Evolutionary conservation across 2,888 invertebrate species (phyloP).

Genomic region (Diarsia brunnea): DNA sequence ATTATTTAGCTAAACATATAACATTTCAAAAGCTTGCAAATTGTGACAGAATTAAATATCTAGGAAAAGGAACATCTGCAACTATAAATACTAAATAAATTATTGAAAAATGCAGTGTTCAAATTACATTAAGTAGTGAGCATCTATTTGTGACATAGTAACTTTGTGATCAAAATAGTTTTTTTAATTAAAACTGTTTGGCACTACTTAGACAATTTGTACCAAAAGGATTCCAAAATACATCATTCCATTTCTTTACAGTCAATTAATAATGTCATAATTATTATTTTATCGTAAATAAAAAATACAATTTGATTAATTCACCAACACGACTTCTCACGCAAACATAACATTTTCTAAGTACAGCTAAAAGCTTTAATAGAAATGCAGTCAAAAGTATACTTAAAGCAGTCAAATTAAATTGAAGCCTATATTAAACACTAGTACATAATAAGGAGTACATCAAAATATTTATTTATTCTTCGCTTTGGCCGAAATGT

Average conservation of each 20-base stretch:
- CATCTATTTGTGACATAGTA: slow-evolving; percentile 56
- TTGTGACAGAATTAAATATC: slow-evolving; percentile 39
- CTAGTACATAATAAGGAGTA: slow-evolving; percentile 48
- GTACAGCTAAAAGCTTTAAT: slow-evolving; percentile 60
- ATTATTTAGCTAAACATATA: slow-evolving; percentile 19
- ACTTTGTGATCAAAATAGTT: slow-evolving; percentile 30
- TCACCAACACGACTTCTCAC: slow-evolving; percentile 16
- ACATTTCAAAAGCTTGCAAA: slow-evolving; percentile 25
- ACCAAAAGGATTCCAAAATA: slow-evolving; percentile 52
- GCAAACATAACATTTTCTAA: slow-evolving; percentile 52
- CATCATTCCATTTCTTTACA: slow-evolving; percentile 31
- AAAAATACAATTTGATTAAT: slow-evolving; percentile 33
- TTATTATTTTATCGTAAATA: slow-evolving; percentile 29
- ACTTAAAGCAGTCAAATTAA: slow-evolving; percentile 73
- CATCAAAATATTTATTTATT: slow-evolving; percentile 38
- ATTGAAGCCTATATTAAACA: slow-evolving; percentile 51
- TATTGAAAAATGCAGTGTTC: slow-evolving; percentile 6
- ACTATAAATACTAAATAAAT: slow-evolving; percentile 25
- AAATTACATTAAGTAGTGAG: slow-evolving; percentile 12
- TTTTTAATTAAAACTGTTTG: slow-evolving; percentile 39
- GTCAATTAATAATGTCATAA: slow-evolving; percentile 25
- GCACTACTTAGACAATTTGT: slow-evolving; percentile 57
- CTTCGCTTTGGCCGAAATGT: slow-evolving; percentile 63
- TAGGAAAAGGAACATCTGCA: slow-evolving; percentile 46
- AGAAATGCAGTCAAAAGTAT: slow-evolving; percentile 71